A percentile compares a stretch with the other conserved stretches of the same genome.
Evolutionary conservation across 2,797 vertebrate genomes (phyloP).

Genomic region (Tauraco hartlaubi): DNA sequence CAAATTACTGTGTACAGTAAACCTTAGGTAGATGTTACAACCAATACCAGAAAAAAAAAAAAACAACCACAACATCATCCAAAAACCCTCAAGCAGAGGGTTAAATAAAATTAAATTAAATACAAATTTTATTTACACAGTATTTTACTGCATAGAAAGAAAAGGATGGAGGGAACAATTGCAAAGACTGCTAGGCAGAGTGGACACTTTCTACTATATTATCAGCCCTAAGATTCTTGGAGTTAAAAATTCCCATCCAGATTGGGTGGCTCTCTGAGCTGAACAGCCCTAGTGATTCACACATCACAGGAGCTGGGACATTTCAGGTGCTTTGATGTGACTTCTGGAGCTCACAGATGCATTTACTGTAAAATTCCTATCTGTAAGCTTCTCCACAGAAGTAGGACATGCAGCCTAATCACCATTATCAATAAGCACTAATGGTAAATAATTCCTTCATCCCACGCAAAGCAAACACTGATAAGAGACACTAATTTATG

Average conservation of each 20-base stretch:
- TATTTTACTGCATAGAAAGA: neutral
- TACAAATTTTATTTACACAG: neutral
- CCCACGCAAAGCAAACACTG: neutral
- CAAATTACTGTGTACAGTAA: neutral
- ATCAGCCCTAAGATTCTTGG: neutral
- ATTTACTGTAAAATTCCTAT: neutral
- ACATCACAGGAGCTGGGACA: neutral
- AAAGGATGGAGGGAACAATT: neutral
- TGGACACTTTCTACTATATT: neutral
- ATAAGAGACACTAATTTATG: slow-evolving; percentile 17
- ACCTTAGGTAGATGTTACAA: neutral
- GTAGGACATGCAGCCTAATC: neutral
- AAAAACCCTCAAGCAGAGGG: neutral
- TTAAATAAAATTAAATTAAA: too few species aligned
- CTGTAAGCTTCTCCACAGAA: neutral
- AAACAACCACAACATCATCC: too few species aligned
- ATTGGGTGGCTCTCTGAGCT: neutral
- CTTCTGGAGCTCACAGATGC: neutral
- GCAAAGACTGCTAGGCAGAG: neutral
- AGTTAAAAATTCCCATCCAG: neutral
- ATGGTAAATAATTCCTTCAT: slow-evolving; percentile 32
- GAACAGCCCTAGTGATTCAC: neutral
- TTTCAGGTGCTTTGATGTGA: neutral
- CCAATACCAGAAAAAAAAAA: neutral
- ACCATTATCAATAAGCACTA: slow-evolving; percentile 27